A percentile compares a stretch with the other conserved stretches of the same genome.
phyloP scores from a whole-genome alignment of 2,888 invertebrate genomes.

The Isoperla grammatica region DNA sequence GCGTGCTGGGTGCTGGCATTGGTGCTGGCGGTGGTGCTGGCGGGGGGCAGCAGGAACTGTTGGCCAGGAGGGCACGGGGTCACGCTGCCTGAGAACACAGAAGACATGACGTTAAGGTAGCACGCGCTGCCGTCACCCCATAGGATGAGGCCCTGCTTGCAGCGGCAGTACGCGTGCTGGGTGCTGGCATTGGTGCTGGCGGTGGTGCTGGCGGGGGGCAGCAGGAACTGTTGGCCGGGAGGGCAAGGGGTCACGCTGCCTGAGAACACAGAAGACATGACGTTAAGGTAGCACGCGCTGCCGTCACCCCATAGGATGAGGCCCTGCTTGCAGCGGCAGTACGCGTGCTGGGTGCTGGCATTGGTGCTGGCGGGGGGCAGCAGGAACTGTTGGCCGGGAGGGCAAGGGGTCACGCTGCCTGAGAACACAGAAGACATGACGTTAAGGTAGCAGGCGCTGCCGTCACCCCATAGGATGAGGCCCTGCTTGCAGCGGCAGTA shows the following conservation, averaged over 20 bases:
- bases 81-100: slow-evolving; percentile 52
- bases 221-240: slow-evolving; percentile 64
- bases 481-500: slow-evolving; percentile 65
- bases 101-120: slow-evolving; percentile 49
- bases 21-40: slow-evolving; percentile 33
- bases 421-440: slow-evolving; percentile 30
- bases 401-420: slow-evolving; percentile 72
- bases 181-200: slow-evolving; percentile 28
- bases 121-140: slow-evolving; percentile 61
- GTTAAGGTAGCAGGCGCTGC: slow-evolving; percentile 68
- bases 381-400: slow-evolving; percentile 64
- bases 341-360: slow-evolving; percentile 43
- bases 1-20: slow-evolving; percentile 42
- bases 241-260: slow-evolving; percentile 71
- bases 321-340: slow-evolving; percentile 64
- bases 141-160: slow-evolving; percentile 61
- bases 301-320: slow-evolving; percentile 56
- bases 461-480: slow-evolving; percentile 54
- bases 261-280: slow-evolving; percentile 39
- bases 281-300: slow-evolving; percentile 68
- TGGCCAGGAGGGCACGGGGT: slow-evolving; percentile 74
- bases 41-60: slow-evolving; percentile 54
- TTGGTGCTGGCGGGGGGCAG: slow-evolving; percentile 43
- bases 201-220: slow-evolving; percentile 42
- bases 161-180: slow-evolving; percentile 55